Base-by-base conservation (phyloP, 2,888 invertebrate genomes). In the Crematogaster levior region DNA sequence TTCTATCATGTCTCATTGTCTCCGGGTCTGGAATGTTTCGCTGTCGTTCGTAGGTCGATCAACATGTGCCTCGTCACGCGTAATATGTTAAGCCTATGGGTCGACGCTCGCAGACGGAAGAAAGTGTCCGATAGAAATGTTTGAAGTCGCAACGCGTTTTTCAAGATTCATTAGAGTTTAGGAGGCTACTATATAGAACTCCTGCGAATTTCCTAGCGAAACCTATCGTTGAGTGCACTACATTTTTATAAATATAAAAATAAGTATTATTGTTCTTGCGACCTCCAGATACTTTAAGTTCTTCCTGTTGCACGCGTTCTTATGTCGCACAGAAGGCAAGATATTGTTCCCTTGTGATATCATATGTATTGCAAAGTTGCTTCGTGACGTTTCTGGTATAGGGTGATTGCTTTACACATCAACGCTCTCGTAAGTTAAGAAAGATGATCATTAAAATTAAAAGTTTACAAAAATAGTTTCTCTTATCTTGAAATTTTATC, bases 311-410 rank as follows among this genome's bases (percentile, higher is more conserved):
- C 56, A 40, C 3, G 56, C n/a, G 48, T 51, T n/a, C 21, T 66
- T 66, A 40, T 18, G 18, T 30, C 21, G 30, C 43, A 10, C 21
- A 43, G 30, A 43, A 82, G 74, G 83, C 85, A 74, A 86, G 85
- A 85, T 82, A 86, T 86, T 88, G 90, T 83, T 86, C 83, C 82
- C 60, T 83, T 88, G 83, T 81, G 83, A 88, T 37, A 75, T 66
- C 60, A 68, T 12, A 60, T 70, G 63, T 82, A 74, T 85, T 81
- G 63, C 27, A 82, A 86, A 82, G 79, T 66, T 84, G 88, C 89
- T 91, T 92, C 90, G 90, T 91, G 90, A 88, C 87, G 91, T 91
- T 86, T 86, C 82, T 92, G 87, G 87, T 84, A 88, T 79, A 84
- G 63, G 83, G 83, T 65, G 73, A 79, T 68, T 65, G 85, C 85